phyloP scores from a whole-genome alignment of 2,797 vertebrate species.

The Phylloscopus collybita region DNA sequence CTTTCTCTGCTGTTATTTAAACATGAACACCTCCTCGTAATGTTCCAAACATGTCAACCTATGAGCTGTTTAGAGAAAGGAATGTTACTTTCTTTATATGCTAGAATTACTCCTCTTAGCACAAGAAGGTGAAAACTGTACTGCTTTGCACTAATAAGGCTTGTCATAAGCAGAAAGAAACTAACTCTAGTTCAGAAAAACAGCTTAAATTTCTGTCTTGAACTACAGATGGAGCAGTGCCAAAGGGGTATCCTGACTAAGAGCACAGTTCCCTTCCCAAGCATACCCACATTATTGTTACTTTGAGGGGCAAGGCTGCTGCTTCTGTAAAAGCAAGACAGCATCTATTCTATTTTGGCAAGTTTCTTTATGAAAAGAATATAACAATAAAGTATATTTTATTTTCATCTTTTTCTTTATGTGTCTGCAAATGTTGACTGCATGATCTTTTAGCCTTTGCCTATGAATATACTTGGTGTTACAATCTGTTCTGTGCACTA shows the following conservation, averaged over 20 bases:
- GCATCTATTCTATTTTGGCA: neutral
- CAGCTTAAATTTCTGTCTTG: neutral
- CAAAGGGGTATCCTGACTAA: neutral
- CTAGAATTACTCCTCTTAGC: neutral
- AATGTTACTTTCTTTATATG: neutral
- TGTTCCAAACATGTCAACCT: neutral
- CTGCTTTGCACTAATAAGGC: neutral
- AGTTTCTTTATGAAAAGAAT: neutral
- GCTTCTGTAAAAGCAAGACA: neutral
- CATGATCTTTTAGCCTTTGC: neutral
- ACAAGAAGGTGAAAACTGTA: neutral
- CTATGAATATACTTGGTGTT: neutral
- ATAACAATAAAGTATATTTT: neutral
- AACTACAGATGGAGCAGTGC: neutral
- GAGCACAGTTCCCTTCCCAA: neutral
- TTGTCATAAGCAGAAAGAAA: neutral
- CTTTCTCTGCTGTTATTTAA: neutral
- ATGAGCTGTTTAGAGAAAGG: neutral
- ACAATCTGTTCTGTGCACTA: neutral
- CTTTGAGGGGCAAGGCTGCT: neutral
- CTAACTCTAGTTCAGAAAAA: neutral
- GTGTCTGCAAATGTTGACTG: neutral
- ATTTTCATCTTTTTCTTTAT: neutral
- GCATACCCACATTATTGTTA: fast-evolving
- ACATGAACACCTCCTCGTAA: neutral